These are phyloP conservation scores for Sphaeramia orbicularis DNA, from an alignment of 2,797 vertebrate species.

Conservation along the genomic window DNA sequence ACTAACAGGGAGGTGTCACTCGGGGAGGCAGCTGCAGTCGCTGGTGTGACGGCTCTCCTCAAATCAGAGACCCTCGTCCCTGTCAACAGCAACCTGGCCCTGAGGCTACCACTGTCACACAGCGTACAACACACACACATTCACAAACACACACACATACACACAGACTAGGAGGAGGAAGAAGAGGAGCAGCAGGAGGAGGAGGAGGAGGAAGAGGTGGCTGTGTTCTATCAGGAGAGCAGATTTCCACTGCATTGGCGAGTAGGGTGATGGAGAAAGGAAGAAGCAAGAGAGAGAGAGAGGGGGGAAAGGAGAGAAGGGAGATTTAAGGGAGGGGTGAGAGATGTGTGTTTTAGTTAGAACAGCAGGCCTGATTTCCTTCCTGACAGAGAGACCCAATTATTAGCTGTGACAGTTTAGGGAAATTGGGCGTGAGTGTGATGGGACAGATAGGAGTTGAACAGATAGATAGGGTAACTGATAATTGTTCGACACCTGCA, in stretches of 20 bases:
- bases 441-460: constrained; percentile 70
- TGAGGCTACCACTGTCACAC: constrained; percentile 97
- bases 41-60: constrained; percentile 95
- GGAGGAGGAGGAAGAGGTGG: constrained; percentile 11
- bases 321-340: constrained; percentile 52
- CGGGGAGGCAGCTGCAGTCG: constrained; percentile 95
- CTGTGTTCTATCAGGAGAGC: constrained; percentile 61
- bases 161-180: constrained; percentile 85
- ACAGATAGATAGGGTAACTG: constrained; percentile 54
- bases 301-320: constrained; percentile 12
- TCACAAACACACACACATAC: constrained; percentile 76
- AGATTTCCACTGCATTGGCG: constrained; percentile 62
- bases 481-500: constrained; percentile 64
- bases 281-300: constrained; percentile 15
- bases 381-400: constrained; percentile 81
- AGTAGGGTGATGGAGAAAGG: constrained; percentile 42
- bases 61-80: constrained; percentile 96
- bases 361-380: constrained; percentile 76
- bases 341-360: constrained; percentile 69
- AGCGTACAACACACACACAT: constrained; percentile 84
- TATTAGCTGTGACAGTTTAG: constrained; percentile 81
- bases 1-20: constrained; percentile 92
- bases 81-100: constrained; percentile 98
- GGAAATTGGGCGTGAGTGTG: constrained; percentile 76
- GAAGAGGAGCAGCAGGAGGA: constrained; percentile 71